Base-by-base conservation (phyloP, 2,113 vertebrate genomes). In the Peromyscus leucopus region DNA sequence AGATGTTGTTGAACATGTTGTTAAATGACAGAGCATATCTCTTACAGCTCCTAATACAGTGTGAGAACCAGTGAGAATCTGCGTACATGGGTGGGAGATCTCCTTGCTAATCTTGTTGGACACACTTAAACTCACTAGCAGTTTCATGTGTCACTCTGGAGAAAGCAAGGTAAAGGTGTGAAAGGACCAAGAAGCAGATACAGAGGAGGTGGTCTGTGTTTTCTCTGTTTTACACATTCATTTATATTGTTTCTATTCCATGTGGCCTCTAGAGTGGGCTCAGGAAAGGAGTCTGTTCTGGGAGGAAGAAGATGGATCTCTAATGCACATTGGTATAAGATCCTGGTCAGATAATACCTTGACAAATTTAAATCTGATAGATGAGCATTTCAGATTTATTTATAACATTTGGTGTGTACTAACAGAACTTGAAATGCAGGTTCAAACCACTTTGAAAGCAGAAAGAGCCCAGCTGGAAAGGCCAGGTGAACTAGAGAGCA, bases 341-440 rank as follows among this genome's bases (percentile, higher is more conserved):
- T 42, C 1, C 39, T 87, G 24, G 42, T 42, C 78, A 93, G 59
- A 59, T 19, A 36, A 83, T n/a, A 39, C 51, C 84, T 86, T 19
- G 76, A 89, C 92, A 71, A 67, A 39, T 82, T 87, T 90, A 76
- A 94, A 65, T 84, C 71, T 96, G 46, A 13, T 74, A 92, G 22
- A 76, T 65, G 55, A 86, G 8, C 90, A 61, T 1, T 59, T 89
- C 3, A 69, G 65, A 39, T 22, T 33, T 83, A 22, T 69, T 74
- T 51, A 8, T 85, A 69, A 42, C 2, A 61, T 88, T 88, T 88
- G 15, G 10, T 90, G 36, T 92, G 48, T 94, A 75, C 92, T 88
- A n/a, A 92, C 51, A 82, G 63, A 95, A 89, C 46, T 65, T 78
- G 15, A 71, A 92, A 39, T 86, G 55, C 80, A 82, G 75, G 92